Conservation (phyloP, 2,113 vertebrate genomes). For the Myotis brandtii region DNA sequence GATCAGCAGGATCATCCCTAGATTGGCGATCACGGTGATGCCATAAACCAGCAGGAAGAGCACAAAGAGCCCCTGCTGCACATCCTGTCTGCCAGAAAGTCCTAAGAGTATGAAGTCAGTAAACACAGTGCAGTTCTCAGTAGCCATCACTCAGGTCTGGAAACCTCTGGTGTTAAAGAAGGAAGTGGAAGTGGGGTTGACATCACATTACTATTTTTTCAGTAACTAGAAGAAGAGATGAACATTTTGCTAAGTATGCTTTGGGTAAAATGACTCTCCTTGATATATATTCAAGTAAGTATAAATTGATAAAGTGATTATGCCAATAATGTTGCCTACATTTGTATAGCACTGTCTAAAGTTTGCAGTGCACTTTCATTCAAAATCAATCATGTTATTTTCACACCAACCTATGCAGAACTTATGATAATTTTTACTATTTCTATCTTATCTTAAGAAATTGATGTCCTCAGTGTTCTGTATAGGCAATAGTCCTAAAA, state of each 20-base stretch:
- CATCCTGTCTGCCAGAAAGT: not conserved
- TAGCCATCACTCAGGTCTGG: not conserved
- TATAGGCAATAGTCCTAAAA: not conserved
- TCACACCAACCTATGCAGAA: not conserved
- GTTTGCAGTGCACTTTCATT: not conserved
- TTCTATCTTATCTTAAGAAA: not conserved
- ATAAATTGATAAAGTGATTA: not conserved
- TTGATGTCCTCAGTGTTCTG: not conserved
- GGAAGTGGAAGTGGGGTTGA: not conserved
- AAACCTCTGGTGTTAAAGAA: not conserved
- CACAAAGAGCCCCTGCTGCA: slow-evolving; percentile 28
- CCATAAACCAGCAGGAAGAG: slow-evolving; percentile 64
- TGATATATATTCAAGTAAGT: not conserved
- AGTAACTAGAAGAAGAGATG: not conserved
- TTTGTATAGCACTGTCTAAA: not conserved
- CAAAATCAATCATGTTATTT: not conserved
- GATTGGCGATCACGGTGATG: slow-evolving; percentile 12
- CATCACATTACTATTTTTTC: not conserved
- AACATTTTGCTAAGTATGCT: not conserved
- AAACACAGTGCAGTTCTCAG: slow-evolving; percentile 26
- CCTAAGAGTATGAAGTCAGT: slow-evolving; percentile 55
- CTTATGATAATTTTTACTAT: not conserved
- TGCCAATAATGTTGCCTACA: not conserved
- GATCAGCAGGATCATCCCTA: slow-evolving; percentile 66
- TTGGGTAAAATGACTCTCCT: not conserved